Conservation (phyloP, 2,113 vertebrate genomes). For the Parus major region DNA sequence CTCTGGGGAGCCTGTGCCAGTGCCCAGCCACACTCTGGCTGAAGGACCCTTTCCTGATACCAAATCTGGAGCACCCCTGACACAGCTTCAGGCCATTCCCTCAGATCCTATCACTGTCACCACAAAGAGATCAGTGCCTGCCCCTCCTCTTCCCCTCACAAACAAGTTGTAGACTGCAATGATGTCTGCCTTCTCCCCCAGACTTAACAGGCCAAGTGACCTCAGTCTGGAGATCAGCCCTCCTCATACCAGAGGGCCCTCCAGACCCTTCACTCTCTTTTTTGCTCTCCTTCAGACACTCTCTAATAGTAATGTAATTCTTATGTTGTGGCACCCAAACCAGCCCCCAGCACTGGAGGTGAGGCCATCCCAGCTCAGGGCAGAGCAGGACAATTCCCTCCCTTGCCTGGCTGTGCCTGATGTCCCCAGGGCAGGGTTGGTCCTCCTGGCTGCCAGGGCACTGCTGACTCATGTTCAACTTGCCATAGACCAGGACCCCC, state of each 20-base stretch:
- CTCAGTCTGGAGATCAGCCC: fast-evolving
- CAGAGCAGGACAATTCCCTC: background rate
- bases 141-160: background rate
- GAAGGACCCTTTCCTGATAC: background rate
- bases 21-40: background rate
- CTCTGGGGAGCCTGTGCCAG: background rate
- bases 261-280: background rate
- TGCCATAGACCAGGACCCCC: fast-evolving
- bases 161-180: background rate
- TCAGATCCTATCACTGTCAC: background rate
- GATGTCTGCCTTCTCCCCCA: background rate
- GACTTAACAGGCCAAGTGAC: background rate
- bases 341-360: fast-evolving
- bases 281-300: background rate
- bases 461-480: background rate
- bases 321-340: background rate
- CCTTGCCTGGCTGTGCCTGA: fast-evolving
- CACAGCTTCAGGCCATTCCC: background rate
- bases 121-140: background rate
- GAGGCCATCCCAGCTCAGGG: fast-evolving
- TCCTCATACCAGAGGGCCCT: background rate
- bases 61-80: too few species aligned
- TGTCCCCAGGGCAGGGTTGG: fast-evolving
- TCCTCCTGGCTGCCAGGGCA: background rate
- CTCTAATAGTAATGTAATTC: fast-evolving